These are phyloP conservation scores for Euglossa dilemma DNA, from an alignment of 1,140 invertebrate genomes.

Conservation along the genomic window DNA sequence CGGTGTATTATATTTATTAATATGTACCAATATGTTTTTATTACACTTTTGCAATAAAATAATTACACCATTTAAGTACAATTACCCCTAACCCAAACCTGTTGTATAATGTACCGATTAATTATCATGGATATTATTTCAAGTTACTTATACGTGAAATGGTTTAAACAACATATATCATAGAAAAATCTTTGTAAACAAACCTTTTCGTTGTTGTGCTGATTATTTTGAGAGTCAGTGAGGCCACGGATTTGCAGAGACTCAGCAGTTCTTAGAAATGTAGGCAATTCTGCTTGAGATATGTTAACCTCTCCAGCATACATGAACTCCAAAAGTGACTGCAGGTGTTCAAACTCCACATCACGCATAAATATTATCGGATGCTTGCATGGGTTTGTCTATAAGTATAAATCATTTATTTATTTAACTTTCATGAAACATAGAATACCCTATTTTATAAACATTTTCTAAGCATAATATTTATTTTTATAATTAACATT, in stretches of 20 bases:
- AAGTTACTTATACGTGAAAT: background rate
- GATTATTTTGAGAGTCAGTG: constrained; percentile 85
- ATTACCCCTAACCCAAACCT: no score
- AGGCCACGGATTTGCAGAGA: constrained; percentile 94
- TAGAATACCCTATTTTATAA: no score
- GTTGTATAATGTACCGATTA: background rate
- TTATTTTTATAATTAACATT: no score
- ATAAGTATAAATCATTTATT: constrained; percentile 40
- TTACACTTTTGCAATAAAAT: no score
- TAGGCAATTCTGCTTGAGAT: constrained; percentile 92
- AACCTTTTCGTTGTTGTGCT: constrained; percentile 82
- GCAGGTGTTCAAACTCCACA: constrained; percentile 89
- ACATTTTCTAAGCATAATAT: no score
- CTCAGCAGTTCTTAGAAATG: constrained; percentile 94
- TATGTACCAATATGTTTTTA: no score
- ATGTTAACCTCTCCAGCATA: constrained; percentile 96
- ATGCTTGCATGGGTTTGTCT: constrained; percentile 93
- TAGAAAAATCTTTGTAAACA: background rate
- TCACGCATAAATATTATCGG: constrained; percentile 93
- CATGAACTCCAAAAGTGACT: constrained; percentile 91
- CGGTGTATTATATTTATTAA: no score
- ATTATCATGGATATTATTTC: background rate
- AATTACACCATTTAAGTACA: no score
- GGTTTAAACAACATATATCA: background rate
- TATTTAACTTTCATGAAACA: background rate